phyloP scores from a whole-genome alignment of 2,797 vertebrate species.

The Lemur catta region DNA sequence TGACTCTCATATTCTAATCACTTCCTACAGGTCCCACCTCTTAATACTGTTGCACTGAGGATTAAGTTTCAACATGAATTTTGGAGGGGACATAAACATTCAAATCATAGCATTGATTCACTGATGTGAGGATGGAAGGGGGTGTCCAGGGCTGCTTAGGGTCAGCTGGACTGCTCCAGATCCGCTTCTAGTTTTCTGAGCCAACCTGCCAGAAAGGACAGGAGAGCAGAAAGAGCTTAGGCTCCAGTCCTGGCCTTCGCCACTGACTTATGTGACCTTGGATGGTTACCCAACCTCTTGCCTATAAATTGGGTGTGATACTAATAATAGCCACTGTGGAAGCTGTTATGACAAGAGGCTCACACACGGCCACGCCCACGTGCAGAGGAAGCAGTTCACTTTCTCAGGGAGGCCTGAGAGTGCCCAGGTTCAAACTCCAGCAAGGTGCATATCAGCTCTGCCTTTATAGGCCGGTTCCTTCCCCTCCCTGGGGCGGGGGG shows the following conservation, averaged over 20 bases:
- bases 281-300: not conserved
- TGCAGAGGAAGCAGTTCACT: not conserved
- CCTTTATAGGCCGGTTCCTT: not conserved
- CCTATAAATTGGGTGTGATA: not conserved
- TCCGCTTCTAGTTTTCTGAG: not conserved
- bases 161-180: not conserved
- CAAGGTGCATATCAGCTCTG: accelerated
- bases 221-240: not conserved
- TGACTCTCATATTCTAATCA: not conserved
- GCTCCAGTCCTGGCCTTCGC: not conserved
- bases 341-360: not conserved
- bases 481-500: not conserved
- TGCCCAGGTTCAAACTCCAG: not conserved
- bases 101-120: not conserved
- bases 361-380: not conserved
- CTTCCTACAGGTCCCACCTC: not conserved
- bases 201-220: not conserved
- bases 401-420: not conserved
- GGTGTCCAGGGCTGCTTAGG: not conserved
- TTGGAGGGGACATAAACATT: not conserved
- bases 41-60: not conserved
- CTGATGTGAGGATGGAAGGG: not conserved
- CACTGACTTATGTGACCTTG: not conserved
- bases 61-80: not conserved
- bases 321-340: not conserved